Evolutionary conservation across 2,113 vertebrate genomes (phyloP), one percentile per base, ranked within the genome.

Genomic region (Sinocyclocheilus anophthalmus): DNA sequence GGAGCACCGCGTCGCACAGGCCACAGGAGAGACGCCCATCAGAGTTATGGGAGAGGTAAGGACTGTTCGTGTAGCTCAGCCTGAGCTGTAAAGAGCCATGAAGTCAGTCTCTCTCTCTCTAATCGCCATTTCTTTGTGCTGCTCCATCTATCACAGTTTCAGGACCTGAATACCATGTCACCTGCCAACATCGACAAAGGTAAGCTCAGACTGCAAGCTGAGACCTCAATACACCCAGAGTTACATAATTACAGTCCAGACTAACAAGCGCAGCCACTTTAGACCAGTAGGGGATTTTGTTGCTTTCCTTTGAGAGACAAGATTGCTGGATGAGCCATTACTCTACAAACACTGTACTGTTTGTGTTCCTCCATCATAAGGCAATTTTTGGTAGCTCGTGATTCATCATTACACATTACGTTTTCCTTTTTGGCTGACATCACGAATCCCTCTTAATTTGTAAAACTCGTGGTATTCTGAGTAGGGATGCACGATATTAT

Each of bases 21-120:
- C 97, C 0, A 98, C 97, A 0, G 98, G 98, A 61, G 97, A 99
- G 94, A 99, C 97, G 0, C 96, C 98, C 0, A 99, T 99, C 0
- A 97, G 97, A 0, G 96, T 99, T 63, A 99, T 99, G 98, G 98
- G 97, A 76, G 97, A 99, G 96, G 98, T 99, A 90, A 94, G 94
- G 18, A n/a, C 45, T 53, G 67, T 73, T 26, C 33, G 77, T 69
- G 61, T 6, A 39, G 57, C 83, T 9, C 75, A 78, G 59, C 26
- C 11, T 39, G 76, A 85, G 24, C 75, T 0, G 13, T 24, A 5
- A 26, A 65, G 3, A 39, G 45, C 24, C 12, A 18, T 42, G 14
- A 55, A 30, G 48, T 48, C 65, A 33, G 22, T 12, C 63, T 79
- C 20, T 59, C 50, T 59, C 63, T 59, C 63, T 72, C 33, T 72